Evolutionary conservation across 1,140 invertebrate species (phyloP).

Genomic region (Lordiphosa mommai): DNA sequence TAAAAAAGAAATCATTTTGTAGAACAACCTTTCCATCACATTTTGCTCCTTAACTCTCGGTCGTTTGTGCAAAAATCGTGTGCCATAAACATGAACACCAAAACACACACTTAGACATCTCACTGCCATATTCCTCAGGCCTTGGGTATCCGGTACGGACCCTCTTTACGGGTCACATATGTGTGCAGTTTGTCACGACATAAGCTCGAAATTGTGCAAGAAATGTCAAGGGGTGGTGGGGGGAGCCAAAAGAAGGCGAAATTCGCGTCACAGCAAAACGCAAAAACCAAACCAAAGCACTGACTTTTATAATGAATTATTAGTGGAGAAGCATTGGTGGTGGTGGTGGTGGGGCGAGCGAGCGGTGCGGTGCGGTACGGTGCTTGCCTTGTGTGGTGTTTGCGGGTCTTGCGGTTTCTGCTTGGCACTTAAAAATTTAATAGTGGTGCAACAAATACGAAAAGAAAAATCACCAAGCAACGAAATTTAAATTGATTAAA

Average conservation of each 20-base stretch:
- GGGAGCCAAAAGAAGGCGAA: background rate
- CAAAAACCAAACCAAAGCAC: conserved; percentile 75
- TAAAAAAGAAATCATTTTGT: conserved; percentile 31
- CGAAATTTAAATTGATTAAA: conserved; percentile 67
- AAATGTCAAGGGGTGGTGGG: background rate
- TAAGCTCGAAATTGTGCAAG: conserved; percentile 50
- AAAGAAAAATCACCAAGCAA: conserved; percentile 36
- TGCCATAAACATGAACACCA: conserved; percentile 65
- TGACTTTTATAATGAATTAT: conserved; percentile 78
- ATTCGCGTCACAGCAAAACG: conserved; percentile 70
- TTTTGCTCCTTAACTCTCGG: conserved; percentile 32
- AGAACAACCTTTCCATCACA: conserved; percentile 35
- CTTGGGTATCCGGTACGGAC: conserved; percentile 4
- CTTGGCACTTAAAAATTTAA: conserved; percentile 75
- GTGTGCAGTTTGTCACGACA: conserved; percentile 76
- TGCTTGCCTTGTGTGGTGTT: conserved; percentile 66
- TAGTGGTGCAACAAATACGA: conserved; percentile 50
- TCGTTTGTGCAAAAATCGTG: conserved; percentile 60
- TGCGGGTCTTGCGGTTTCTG: conserved; percentile 61
- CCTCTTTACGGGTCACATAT: conserved; percentile 51
- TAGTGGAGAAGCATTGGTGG: conserved; percentile 46
- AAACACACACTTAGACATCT: conserved; percentile 18
- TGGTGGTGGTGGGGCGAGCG: no score
- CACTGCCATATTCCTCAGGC: conserved; percentile 12
- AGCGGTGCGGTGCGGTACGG: background rate